Conservation (phyloP, 2,888 invertebrate genomes). For the Sarcophaga rosellei region DNA sequence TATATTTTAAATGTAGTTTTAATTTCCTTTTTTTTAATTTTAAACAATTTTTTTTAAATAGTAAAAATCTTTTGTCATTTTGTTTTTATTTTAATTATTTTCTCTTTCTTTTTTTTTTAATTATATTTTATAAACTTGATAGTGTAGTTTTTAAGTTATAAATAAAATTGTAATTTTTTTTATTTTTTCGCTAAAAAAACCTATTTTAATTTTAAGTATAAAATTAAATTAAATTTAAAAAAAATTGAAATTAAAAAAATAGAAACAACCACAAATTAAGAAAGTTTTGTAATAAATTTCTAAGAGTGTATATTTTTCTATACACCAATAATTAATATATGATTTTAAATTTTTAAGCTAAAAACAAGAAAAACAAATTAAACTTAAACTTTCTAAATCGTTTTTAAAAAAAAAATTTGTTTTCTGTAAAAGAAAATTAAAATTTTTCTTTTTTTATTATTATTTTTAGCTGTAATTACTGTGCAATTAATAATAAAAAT, state of each 20-base stretch:
- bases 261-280: background rate
- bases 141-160: constrained; percentile 37
- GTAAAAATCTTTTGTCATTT: background rate
- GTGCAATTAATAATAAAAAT: constrained; percentile 67
- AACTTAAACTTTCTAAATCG: background rate
- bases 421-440: constrained; percentile 3
- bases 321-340: background rate
- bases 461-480: constrained; percentile 66
- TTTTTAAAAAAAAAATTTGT: constrained; percentile 6
- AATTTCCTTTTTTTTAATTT: constrained; percentile 10
- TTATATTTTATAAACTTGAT: background rate
- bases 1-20: constrained; percentile 1
- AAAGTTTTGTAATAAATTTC: constrained; percentile 3
- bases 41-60: constrained; percentile 1
- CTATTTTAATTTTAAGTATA: constrained; percentile 1
- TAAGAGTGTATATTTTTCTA: constrained; percentile 4
- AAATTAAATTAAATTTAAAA: background rate
- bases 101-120: constrained; percentile 13
- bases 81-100: constrained; percentile 5
- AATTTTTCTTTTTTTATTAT: constrained; percentile 34
- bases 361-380: constrained; percentile 22
- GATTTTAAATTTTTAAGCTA: constrained; percentile 9
- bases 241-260: background rate
- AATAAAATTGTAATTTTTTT: background rate
- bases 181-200: background rate